A percentile compares a stretch with the other conserved stretches of the same genome.
Evolutionary conservation across 2,797 vertebrate genomes (phyloP).

Genomic region (Hippocampus kuda): DNA sequence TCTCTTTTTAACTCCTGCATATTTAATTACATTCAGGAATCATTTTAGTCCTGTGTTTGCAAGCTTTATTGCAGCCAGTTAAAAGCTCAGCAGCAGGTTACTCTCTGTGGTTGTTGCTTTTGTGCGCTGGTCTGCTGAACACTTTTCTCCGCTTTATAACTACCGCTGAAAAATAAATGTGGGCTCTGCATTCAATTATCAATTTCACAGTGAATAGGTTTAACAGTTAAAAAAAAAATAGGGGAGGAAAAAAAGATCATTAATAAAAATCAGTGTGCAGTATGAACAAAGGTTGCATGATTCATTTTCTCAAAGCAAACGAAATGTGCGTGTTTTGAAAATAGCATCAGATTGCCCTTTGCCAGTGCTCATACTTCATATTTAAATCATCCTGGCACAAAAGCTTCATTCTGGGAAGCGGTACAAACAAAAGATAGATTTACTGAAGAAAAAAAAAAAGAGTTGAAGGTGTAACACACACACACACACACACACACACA

Average conservation of each 20-base stretch:
- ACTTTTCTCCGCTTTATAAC: background rate
- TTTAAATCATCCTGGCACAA: slow-evolving; percentile 42
- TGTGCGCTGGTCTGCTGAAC: background rate
- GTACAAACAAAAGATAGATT: slow-evolving; percentile 39
- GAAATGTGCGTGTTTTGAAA: background rate
- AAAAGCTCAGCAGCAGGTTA: slow-evolving; percentile 6
- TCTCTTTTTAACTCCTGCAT: slow-evolving; percentile 10
- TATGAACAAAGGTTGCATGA: background rate
- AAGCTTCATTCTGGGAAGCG: slow-evolving; percentile 31
- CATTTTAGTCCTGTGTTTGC: slow-evolving; percentile 27
- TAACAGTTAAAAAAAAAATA: background rate
- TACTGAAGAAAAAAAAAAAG: background rate
- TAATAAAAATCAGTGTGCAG: background rate
- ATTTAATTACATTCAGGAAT: slow-evolving; percentile 16
- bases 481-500: background rate
- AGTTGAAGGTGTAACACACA: slow-evolving; percentile 1
- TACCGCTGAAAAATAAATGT: background rate
- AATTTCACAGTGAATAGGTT: slow-evolving; percentile 3
- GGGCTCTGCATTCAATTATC: background rate
- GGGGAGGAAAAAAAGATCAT: background rate
- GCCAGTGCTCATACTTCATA: slow-evolving; percentile 8
- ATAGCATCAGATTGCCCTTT: slow-evolving; percentile 2
- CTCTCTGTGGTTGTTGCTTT: background rate
- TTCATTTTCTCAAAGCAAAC: background rate
- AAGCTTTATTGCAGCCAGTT: slow-evolving; percentile 32